Percentiles rank a stretch among this genome's conserved stretches.
Conservation (phyloP, 92 coral and sea anemone genomes). For the Phenganax stokvisi region DNA sequence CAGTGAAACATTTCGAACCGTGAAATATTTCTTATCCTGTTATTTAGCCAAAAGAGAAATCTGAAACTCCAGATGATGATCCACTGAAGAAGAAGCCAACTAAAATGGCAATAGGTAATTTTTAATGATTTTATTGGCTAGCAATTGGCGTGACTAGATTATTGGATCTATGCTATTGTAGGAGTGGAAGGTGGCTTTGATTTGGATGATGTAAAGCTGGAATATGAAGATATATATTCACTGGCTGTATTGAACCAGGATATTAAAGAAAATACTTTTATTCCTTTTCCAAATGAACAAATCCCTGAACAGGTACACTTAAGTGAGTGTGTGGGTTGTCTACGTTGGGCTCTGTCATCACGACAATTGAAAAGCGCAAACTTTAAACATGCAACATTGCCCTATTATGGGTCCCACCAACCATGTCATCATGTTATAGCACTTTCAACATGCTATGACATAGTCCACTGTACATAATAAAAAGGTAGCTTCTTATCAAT, state of each 20-base stretch:
- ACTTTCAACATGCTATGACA: too few relatives aligned
- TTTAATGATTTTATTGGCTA: too few relatives aligned
- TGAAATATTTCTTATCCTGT: background rate
- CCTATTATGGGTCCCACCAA: too few relatives aligned
- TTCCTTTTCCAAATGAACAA: conserved; percentile 64
- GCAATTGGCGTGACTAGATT: too few relatives aligned
- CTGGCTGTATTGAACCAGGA: conserved; percentile 58
- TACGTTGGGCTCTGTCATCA: background rate
- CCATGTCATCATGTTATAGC: too few relatives aligned
- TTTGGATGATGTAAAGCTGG: conserved; percentile 70
- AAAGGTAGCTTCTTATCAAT: too few relatives aligned
- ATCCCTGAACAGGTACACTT: conserved; percentile 69
- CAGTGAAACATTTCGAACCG: too few relatives aligned
- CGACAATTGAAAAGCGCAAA: too few relatives aligned
- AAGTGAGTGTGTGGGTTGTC: background rate
- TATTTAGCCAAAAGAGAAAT: conserved; percentile 10
- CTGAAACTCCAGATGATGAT: conserved; percentile 50
- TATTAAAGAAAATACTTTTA: conserved; percentile 52
- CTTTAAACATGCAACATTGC: too few relatives aligned
- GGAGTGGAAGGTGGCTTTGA: conserved; percentile 99
- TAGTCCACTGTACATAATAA: too few relatives aligned
- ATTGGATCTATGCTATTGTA: conserved; percentile 6
- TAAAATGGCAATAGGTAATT: conserved; percentile 81
- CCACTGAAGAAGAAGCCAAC: conserved; percentile 99
- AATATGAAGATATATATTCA: conserved; percentile 79